These are phyloP conservation scores for Melanophora roralis DNA, from an alignment of 2,888 invertebrate species.

Conservation along the genomic window DNA sequence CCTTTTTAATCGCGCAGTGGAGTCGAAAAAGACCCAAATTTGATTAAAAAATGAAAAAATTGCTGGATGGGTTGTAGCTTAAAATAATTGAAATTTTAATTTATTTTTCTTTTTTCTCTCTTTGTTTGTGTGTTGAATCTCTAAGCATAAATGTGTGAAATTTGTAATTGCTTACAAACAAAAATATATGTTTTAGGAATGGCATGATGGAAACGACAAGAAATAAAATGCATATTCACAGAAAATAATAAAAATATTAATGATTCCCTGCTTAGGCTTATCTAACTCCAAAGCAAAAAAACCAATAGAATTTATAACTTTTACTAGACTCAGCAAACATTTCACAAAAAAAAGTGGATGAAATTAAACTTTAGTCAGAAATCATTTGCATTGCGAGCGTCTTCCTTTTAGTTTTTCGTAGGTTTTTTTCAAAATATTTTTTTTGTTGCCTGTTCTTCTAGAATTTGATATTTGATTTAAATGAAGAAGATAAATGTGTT, in stretches of 20 bases:
- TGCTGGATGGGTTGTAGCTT: no score
- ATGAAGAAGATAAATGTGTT: constrained; percentile 60
- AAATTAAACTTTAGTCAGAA: constrained; percentile 20
- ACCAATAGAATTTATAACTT: constrained; percentile 24
- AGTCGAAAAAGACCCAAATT: no score
- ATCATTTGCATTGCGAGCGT: constrained; percentile 48
- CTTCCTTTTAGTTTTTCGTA: constrained; percentile 18
- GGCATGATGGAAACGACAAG: background rate
- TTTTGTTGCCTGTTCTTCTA: constrained; percentile 25
- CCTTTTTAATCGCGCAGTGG: no score
- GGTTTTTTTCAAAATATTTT: background rate
- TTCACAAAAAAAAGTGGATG: background rate
- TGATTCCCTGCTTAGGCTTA: constrained; percentile 39
- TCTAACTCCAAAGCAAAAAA: background rate
- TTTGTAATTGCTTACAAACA: constrained; percentile 49
- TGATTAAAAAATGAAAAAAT: no score
- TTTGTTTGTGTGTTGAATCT: constrained; percentile 41
- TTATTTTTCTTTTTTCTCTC: constrained; percentile 2
- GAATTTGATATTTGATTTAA: constrained; percentile 48
- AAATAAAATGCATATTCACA: constrained; percentile 11
- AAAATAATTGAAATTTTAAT: constrained; percentile 8
- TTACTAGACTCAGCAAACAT: constrained; percentile 51
- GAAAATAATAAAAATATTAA: constrained; percentile 46
- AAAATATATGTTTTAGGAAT: background rate
- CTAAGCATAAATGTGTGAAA: constrained; percentile 50